A percentile compares a stretch with the other conserved stretches of the same genome.
Conservation (phyloP, 2,888 invertebrate genomes). For the Leucophora obtusa region DNA sequence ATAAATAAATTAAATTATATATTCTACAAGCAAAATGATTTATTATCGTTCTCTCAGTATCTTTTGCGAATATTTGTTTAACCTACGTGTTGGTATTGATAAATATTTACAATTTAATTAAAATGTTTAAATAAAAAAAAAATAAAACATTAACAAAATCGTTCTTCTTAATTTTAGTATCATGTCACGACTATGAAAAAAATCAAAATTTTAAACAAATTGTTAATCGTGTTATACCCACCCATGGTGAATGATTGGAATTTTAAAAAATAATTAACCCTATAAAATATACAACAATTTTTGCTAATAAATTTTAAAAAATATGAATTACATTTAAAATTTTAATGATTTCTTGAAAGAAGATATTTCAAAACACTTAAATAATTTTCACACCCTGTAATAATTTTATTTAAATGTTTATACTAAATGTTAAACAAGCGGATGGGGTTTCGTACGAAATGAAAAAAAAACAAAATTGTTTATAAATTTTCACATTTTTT, state of each 20-base stretch:
- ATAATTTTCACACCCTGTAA: slow-evolving; percentile 55
- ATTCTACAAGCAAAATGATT: slow-evolving; percentile 48
- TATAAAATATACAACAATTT: neutral
- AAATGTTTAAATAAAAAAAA: slow-evolving; percentile 38
- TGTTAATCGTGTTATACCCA: slow-evolving; percentile 25
- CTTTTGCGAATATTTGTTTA: slow-evolving; percentile 11
- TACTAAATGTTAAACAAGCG: slow-evolving; percentile 42
- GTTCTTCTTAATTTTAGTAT: slow-evolving; percentile 12
- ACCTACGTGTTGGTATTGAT: slow-evolving; percentile 54
- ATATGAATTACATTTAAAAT: no score
- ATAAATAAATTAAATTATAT: slow-evolving; percentile 45
- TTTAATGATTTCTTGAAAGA: no score
- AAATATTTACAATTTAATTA: slow-evolving; percentile 34
- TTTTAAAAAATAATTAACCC: slow-evolving; percentile 14
- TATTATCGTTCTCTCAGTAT: slow-evolving; percentile 46
- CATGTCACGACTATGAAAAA: slow-evolving; percentile 17
- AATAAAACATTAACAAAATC: neutral
- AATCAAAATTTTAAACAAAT: slow-evolving; percentile 16
- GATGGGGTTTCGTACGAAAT: slow-evolving; percentile 33
- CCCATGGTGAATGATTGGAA: slow-evolving; percentile 13
- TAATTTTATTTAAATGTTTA: slow-evolving; percentile 47
- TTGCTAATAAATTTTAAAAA: neutral
- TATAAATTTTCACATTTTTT: slow-evolving; percentile 46
- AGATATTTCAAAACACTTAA: slow-evolving; percentile 9
- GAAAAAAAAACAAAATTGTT: slow-evolving; percentile 35